phyloP scores from a whole-genome alignment of 2,113 vertebrate genomes.

The Etia nguti region DNA sequence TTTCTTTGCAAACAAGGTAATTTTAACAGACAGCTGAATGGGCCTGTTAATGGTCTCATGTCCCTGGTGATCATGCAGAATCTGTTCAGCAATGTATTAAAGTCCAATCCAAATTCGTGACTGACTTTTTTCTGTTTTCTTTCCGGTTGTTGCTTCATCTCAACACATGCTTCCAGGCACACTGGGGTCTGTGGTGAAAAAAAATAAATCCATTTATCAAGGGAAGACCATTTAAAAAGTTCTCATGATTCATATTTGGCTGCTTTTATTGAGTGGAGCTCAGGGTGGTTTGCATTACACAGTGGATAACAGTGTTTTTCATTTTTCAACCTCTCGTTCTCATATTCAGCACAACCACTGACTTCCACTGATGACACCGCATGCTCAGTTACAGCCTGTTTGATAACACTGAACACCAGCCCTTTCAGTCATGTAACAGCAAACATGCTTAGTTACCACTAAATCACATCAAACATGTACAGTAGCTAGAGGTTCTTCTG shows the following conservation, averaged over 20 bases:
- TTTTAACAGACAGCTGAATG: not conserved
- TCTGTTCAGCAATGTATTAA: not conserved
- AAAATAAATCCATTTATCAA: not conserved
- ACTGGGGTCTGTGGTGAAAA: not conserved
- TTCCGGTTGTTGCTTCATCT: not conserved
- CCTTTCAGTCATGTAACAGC: not conserved
- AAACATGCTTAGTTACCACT: not conserved
- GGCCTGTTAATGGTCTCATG: not conserved
- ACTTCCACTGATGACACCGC: not conserved
- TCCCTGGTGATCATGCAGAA: not conserved
- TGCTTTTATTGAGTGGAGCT: not conserved
- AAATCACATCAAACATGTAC: not conserved
- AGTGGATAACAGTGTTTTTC: not conserved
- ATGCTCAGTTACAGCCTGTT: not conserved
- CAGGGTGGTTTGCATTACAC: not conserved
- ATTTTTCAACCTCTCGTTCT: not conserved
- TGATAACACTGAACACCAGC: not conserved
- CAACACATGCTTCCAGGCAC: not conserved
- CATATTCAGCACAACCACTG: not conserved
- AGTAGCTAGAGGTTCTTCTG: not conserved
- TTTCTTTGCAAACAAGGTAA: not conserved
- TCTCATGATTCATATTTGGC: not conserved
- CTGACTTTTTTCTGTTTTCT: not conserved
- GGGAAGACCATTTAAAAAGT: not conserved
- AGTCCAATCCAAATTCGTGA: not conserved